Evolutionary conservation across 2,113 vertebrate genomes (phyloP), one percentile per base, ranked within the genome.

Genomic region (Paralichthys olivaceus): DNA sequence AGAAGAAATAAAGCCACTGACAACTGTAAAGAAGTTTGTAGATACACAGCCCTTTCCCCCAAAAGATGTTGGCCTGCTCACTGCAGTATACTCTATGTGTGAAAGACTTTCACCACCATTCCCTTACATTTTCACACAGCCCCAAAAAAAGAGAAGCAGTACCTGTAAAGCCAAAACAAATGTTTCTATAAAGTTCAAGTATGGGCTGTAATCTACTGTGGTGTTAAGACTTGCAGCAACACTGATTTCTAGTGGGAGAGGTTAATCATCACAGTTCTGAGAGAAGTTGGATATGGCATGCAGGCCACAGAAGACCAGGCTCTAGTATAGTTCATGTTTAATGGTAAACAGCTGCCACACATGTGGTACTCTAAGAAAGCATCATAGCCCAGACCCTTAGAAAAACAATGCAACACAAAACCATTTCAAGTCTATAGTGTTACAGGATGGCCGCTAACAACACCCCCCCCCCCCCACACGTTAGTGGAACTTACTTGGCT

Each of bases 171-270:
- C 25, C 55, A 68, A 13, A 26, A 37, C 11, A 25, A 13, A 23
- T 4, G 4, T 60, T 11, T 62, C 28, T 26, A 61, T 47, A 26
- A 70, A 82, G 45, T 66, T 12, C 26, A 63, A 47, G 29, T 47
- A n/a, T 26, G 26, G 65, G 49, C 34, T 69, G 57, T 45, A 54
- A 55, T 69, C 14, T 69, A 28, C 65, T 56, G 12, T 1, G 0
- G 20, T 60, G 25, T 45, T 29, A 15, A 25, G 22, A 73, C 20
- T 58, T 32, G 57, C 49, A 79, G 61, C 68, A 84, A 75, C 54
- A 87, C 85, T 81, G 84, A 19, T 82, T 80, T 90, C 84, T 83
- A 86, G 78, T 85, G 86, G 75, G 47, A 26, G 20, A 71, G 9
- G 23, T 77, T 20, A 65, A 60, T 75, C 56, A 81, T 79, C 69